A percentile compares a stretch with the other conserved stretches of the same genome.
Conservation (phyloP, 2,113 vertebrate genomes). For the Sceloporus tristichus region DNA sequence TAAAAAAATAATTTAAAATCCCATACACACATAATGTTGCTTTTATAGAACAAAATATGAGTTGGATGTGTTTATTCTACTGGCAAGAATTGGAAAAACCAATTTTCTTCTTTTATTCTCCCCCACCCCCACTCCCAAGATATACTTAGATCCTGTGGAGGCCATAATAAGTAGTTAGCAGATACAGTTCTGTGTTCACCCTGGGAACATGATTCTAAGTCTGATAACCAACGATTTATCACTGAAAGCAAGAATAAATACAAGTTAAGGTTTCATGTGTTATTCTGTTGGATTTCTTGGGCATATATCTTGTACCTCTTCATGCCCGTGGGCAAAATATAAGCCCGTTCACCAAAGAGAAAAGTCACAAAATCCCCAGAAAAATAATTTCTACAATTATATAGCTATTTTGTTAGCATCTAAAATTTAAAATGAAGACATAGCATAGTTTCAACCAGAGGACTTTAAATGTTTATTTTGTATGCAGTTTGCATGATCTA, state of each 20-base stretch:
- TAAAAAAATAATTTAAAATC: not conserved
- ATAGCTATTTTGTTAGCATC: not conserved
- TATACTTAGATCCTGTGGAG: slow-evolving; percentile 38
- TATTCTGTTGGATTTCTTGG: not conserved
- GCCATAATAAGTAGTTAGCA: slow-evolving; percentile 40
- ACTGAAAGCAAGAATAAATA: not conserved
- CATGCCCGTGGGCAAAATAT: slow-evolving; percentile 13
- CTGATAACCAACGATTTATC: slow-evolving; percentile 27
- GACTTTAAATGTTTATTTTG: not conserved
- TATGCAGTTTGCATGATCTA: not conserved
- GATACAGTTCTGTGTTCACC: slow-evolving; percentile 21
- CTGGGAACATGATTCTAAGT: slow-evolving; percentile 9
- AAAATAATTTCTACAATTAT: slow-evolving; percentile 14
- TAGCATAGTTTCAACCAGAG: not conserved
- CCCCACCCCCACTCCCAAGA: slow-evolving; percentile 15
- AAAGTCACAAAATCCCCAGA: slow-evolving; percentile 18
- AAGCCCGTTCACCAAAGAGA: slow-evolving; percentile 24
- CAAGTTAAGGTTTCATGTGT: not conserved
- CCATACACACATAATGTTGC: not conserved
- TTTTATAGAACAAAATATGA: slow-evolving; percentile 34
- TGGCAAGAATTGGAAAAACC: slow-evolving; percentile 12
- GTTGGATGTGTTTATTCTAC: slow-evolving; percentile 40
- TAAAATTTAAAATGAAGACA: not conserved
- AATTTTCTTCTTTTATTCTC: slow-evolving; percentile 41
- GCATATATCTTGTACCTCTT: not conserved